Percentiles rank a stretch among this genome's conserved stretches.
phyloP scores from a whole-genome alignment of 2,797 vertebrate species.

The Rhyacichthys aspro region DNA sequence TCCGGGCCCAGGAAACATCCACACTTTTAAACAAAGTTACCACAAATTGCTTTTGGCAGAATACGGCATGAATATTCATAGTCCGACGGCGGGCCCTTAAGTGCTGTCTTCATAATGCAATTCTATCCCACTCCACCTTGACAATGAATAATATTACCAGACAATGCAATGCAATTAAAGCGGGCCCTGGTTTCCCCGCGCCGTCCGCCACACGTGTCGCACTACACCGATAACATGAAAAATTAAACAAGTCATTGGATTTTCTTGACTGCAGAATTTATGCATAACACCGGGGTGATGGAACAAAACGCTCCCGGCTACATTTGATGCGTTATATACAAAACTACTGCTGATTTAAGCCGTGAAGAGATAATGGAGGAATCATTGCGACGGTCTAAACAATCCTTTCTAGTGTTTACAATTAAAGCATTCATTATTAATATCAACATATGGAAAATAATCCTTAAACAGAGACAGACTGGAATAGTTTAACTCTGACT shows the following conservation, averaged over 20 bases:
- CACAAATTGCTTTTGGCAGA: slow-evolving; percentile 66
- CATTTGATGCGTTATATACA: too few relatives aligned
- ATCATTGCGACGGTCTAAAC: too few relatives aligned
- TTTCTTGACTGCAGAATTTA: slow-evolving; percentile 63
- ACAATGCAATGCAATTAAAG: slow-evolving; percentile 73
- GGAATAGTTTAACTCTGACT: too few relatives aligned
- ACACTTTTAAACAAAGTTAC: slow-evolving; percentile 20
- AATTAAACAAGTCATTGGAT: slow-evolving; percentile 65
- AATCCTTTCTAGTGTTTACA: too few relatives aligned
- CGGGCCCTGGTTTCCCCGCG: slow-evolving; percentile 49
- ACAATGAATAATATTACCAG: slow-evolving; percentile 75
- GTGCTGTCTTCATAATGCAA: slow-evolving; percentile 72
- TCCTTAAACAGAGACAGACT: too few relatives aligned
- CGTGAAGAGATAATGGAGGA: too few relatives aligned
- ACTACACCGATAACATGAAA: slow-evolving; percentile 66
- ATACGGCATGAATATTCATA: slow-evolving; percentile 71
- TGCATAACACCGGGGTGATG: too few relatives aligned
- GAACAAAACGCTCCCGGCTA: too few relatives aligned
- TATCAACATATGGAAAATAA: too few relatives aligned
- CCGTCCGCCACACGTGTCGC: slow-evolving; percentile 52
- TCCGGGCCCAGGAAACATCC: too few relatives aligned
- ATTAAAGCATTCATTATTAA: too few relatives aligned
- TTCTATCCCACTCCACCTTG: slow-evolving; percentile 71
- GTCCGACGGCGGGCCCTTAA: slow-evolving; percentile 62
- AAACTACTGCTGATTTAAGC: too few relatives aligned